A percentile compares a stretch with the other conserved stretches of the same genome.
Conservation (phyloP, 2,888 invertebrate genomes). For the Dendrolimus houi region DNA sequence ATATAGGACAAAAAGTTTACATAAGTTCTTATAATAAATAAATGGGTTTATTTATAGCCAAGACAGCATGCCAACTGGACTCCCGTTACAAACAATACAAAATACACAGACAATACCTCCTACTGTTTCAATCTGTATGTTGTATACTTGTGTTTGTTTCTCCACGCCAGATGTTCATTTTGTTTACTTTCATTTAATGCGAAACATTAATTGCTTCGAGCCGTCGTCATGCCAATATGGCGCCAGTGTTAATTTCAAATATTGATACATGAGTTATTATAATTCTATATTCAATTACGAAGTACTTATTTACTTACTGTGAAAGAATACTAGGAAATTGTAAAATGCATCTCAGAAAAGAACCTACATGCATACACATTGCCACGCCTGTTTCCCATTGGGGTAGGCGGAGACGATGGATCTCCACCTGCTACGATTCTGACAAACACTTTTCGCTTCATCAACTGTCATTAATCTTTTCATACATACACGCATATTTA, state of each 20-base stretch:
- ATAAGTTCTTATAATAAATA: no score
- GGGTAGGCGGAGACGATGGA: no score
- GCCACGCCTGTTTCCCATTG: no score
- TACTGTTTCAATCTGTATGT: background rate
- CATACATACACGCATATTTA: no score
- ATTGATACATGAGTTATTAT: background rate
- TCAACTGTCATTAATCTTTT: no score
- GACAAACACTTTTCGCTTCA: no score
- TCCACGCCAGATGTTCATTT: slow-evolving; percentile 20
- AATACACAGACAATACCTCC: background rate
- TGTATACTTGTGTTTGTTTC: background rate
- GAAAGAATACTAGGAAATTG: no score
- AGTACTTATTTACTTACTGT: slow-evolving; percentile 1
- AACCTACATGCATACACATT: no score
- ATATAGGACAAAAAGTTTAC: no score
- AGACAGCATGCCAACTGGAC: background rate
- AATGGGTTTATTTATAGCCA: no score
- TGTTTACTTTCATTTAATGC: slow-evolving; percentile 15
- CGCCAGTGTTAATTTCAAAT: background rate
- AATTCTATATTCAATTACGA: background rate
- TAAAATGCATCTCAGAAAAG: no score
- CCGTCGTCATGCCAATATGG: background rate
- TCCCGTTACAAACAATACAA: background rate
- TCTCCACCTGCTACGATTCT: no score
- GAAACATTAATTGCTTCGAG: background rate